phyloP scores from a whole-genome alignment of 2,797 vertebrate species.

The Cottoperca gobio region DNA sequence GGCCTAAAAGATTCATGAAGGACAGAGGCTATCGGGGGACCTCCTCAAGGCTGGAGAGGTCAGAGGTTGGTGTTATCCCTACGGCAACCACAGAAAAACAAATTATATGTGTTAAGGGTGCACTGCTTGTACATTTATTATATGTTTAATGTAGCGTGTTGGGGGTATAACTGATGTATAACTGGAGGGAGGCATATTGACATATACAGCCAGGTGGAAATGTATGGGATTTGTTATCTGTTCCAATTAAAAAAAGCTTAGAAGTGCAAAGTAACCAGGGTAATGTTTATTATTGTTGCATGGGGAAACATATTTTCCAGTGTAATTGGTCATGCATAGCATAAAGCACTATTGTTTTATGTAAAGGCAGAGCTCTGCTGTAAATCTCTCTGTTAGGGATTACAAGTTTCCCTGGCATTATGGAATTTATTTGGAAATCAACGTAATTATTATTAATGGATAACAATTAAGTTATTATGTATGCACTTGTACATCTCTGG shows the following conservation, averaged over 20 bases:
- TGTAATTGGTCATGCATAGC: constrained; percentile 26
- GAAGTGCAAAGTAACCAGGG: constrained; percentile 15
- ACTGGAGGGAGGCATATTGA: constrained; percentile 33
- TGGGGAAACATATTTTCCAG: not conserved
- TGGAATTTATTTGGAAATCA: constrained; percentile 21
- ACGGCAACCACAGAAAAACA: constrained; percentile 80
- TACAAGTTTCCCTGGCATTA: not conserved
- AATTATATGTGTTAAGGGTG: constrained; percentile 78
- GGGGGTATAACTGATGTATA: constrained; percentile 43
- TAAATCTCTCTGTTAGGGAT: constrained; percentile 11
- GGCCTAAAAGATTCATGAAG: constrained; percentile 86
- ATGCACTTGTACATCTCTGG: constrained; percentile 63
- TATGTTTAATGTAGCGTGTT: constrained; percentile 51
- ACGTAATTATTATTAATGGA: constrained; percentile 24
- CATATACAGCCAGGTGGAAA: constrained; percentile 10
- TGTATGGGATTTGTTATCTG: constrained; percentile 25
- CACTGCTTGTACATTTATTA: constrained; percentile 59
- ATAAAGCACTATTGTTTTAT: constrained; percentile 12
- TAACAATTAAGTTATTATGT: constrained; percentile 18
- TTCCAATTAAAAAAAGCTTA: constrained; percentile 24
- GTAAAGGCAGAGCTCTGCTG: not conserved
- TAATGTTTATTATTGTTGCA: constrained; percentile 15
- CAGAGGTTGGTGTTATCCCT: constrained; percentile 81
- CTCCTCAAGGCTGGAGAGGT: constrained; percentile 77
- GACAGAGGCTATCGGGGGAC: constrained; percentile 68